Conservation (phyloP, 2,797 vertebrate species). For the Sebastes miniatus region DNA sequence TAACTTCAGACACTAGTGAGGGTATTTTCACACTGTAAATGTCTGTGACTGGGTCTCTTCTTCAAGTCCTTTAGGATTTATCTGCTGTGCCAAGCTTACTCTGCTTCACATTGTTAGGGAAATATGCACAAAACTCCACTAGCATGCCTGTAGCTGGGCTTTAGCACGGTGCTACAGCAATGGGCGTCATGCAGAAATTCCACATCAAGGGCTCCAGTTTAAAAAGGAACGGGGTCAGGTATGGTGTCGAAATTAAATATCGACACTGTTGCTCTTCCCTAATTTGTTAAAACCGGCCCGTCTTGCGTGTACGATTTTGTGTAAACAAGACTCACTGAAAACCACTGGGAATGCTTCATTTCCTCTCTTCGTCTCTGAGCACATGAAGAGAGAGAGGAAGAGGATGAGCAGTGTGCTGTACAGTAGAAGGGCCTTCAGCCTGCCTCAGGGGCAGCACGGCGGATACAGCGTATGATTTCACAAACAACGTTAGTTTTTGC, state of each 20-base stretch:
- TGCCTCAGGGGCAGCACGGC: conserved; percentile 72
- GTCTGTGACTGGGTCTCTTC: conserved; percentile 74
- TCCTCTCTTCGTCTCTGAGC: conserved; percentile 47
- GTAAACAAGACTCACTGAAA: conserved; percentile 52
- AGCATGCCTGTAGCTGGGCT: conserved; percentile 46
- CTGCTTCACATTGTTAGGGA: conserved; percentile 62
- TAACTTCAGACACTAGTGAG: conserved; percentile 74
- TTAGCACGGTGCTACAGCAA: conserved; percentile 30
- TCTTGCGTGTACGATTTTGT: conserved; percentile 30
- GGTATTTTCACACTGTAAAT: conserved; percentile 78
- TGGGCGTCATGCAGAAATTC: conserved; percentile 15
- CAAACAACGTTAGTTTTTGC: conserved; percentile 78
- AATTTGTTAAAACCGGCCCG: conserved; percentile 45
- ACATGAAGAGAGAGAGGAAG: conserved; percentile 41
- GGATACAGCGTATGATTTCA: conserved; percentile 72
- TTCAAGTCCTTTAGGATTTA: conserved; percentile 74
- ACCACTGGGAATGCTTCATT: conserved; percentile 54
- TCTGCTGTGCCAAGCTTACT: conserved; percentile 61
- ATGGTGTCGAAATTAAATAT: conserved; percentile 38
- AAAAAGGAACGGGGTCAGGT: background rate
- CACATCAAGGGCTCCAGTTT: conserved; percentile 5
- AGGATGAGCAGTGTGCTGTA: conserved; percentile 52
- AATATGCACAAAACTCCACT: conserved; percentile 60
- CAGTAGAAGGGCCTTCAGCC: conserved; percentile 71
- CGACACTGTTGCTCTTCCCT: conserved; percentile 3